Evolutionary conservation across 2,888 invertebrate genomes (phyloP), one percentile per base, ranked within the genome.

Genomic region (Strigamia maritima): DNA sequence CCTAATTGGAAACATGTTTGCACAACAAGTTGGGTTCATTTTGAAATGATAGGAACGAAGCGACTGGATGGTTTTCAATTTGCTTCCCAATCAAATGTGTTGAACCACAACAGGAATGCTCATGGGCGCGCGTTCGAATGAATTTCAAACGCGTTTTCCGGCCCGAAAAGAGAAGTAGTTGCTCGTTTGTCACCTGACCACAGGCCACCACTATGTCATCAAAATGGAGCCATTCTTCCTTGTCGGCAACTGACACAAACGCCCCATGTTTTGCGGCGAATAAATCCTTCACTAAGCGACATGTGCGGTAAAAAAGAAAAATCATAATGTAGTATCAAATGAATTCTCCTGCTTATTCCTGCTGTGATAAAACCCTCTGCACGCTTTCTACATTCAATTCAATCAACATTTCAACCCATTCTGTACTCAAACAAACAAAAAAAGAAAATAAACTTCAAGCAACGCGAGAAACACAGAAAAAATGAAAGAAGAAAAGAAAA

Each of bases 41-140:
- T 19, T 19, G 54, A 54, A 54, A 54, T 54, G 54, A 54, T 54
- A 54, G 54, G 54, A 54, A 54, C 54, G 54, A 54, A 54, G 70
- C 70, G 28, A 70, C 26, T 70, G 70, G 70, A 70, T 70, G 70
- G 70, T 70, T 70, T 70, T 70, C 70, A 70, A 70, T 70, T 70
- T 70, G 70, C 70, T 70, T 70, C 70, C 70, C 70, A 70, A 70
- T 70, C 70, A 70, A 70, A 70, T 70, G 70, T 70, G 70, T 70
- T 70, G 70, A 70, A 70, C 70, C 70, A 70, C 70, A 70, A 70
- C 70, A 70, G 70, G 70, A 70, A 70, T 70, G 70, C 70, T 28
- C 70, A 70, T 26, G 70, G 70, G 26, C 70, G 70, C 24, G 70
- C 28, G 70, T 70, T 70, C 70, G 70, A 70, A 70, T 70, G 70